Conservation (phyloP, 2,113 vertebrate species). For the Pungitius pungitius region DNA sequence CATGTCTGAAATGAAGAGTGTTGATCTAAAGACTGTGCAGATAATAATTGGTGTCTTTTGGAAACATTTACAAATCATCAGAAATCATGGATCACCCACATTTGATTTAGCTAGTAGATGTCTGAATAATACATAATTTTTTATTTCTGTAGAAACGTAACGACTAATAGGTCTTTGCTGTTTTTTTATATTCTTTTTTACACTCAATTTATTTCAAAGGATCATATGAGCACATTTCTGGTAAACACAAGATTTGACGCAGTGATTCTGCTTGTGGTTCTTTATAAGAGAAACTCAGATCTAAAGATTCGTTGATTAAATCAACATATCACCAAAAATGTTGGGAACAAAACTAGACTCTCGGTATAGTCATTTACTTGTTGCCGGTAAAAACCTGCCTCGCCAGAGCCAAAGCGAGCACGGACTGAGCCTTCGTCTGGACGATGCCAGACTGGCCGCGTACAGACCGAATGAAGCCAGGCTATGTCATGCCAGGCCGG, state of each 20-base stretch:
- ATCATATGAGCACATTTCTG: background rate
- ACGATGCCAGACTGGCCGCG: slow-evolving; percentile 30
- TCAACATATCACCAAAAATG: background rate
- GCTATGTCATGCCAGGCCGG: slow-evolving; percentile 33
- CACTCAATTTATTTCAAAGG: background rate
- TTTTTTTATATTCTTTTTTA: background rate
- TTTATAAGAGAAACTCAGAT: background rate
- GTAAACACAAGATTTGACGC: too few relatives aligned
- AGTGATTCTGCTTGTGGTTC: background rate
- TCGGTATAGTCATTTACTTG: background rate
- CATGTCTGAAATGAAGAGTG: background rate
- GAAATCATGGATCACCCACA: background rate
- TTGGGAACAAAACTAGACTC: background rate
- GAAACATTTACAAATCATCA: background rate
- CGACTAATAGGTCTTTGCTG: background rate
- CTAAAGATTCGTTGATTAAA: background rate
- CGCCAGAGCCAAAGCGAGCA: slow-evolving; percentile 1
- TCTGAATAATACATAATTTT: background rate
- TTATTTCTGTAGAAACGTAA: background rate
- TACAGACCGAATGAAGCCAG: slow-evolving; percentile 32
- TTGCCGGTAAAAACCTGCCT: background rate
- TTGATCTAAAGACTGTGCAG: background rate
- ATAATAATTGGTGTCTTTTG: background rate
- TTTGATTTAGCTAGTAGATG: background rate
- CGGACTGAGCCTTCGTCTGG: slow-evolving; percentile 23